Evolutionary conservation across 2,888 invertebrate species (phyloP).

Genomic region (Caenorhabditis parvicauda): DNA sequence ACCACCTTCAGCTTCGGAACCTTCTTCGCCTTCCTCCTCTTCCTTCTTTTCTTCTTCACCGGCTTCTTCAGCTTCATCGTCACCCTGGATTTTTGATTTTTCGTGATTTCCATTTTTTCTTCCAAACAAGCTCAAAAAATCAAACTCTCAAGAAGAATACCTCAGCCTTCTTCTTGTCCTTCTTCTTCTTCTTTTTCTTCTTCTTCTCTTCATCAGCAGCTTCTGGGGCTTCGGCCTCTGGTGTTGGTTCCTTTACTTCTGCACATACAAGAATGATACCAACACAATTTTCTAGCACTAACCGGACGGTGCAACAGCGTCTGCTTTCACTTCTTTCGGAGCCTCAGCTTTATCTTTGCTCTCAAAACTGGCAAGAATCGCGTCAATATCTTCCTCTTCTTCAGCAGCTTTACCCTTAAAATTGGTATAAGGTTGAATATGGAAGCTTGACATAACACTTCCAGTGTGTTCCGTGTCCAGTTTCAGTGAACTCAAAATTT

Average conservation of each 20-base stretch:
- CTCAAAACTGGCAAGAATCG: slow-evolving; percentile 36
- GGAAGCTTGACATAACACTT: background rate
- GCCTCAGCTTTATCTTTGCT: slow-evolving; percentile 11
- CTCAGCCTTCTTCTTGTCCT: slow-evolving; percentile 21
- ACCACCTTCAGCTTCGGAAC: slow-evolving; percentile 8
- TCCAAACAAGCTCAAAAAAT: background rate
- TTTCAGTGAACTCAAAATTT: no score
- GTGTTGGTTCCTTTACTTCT: slow-evolving; percentile 11
- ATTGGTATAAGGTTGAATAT: background rate
- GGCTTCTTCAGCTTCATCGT: slow-evolving; percentile 6
- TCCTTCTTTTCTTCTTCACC: slow-evolving; percentile 16
- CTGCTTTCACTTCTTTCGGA: slow-evolving; percentile 5
- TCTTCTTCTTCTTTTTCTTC: slow-evolving; percentile 38
- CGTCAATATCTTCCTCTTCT: slow-evolving; percentile 52
- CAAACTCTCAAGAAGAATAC: background rate
- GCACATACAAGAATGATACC: background rate
- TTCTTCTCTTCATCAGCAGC: slow-evolving; percentile 23
- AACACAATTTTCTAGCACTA: no score
- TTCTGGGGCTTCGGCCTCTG: slow-evolving; percentile 5
- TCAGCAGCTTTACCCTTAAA: slow-evolving; percentile 22
- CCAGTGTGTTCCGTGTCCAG: no score
- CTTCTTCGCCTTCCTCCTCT: slow-evolving; percentile 23
- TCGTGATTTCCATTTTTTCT: slow-evolving; percentile 9
- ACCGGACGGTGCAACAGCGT: slow-evolving; percentile 3
- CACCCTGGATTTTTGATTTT: no score